Evolutionary conservation across 2,113 vertebrate species (phyloP).

Genomic region (Tinamus guttatus): DNA sequence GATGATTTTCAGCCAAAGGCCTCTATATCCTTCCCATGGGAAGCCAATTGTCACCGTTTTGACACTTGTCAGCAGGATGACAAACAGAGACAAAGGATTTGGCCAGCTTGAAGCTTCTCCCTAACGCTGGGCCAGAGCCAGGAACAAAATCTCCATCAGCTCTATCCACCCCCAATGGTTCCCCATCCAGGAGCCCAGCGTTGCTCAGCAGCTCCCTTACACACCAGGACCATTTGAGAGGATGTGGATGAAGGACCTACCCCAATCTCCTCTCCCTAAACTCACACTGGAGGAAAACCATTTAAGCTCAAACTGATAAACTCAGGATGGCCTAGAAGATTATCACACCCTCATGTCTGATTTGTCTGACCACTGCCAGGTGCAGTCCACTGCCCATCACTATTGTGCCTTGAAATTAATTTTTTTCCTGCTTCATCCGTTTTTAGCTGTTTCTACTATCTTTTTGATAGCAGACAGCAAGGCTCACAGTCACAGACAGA

Average conservation of each 20-base stretch:
- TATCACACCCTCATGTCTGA: background rate
- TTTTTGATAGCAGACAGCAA: background rate
- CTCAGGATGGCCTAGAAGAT: background rate
- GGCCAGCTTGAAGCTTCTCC: background rate
- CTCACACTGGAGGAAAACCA: background rate
- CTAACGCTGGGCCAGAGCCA: background rate
- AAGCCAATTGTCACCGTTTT: slow-evolving; percentile 16
- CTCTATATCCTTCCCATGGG: background rate
- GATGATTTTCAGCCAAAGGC: slow-evolving; percentile 10
- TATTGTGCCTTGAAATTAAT: background rate
- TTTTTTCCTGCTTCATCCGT: background rate
- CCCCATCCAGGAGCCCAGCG: background rate
- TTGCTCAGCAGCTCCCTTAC: background rate
- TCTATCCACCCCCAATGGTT: background rate
- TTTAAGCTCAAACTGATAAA: background rate
- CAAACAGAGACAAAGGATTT: background rate
- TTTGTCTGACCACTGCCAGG: background rate
- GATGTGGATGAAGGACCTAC: background rate
- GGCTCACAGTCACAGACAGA: background rate
- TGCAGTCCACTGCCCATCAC: background rate
- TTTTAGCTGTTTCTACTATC: background rate
- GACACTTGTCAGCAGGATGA: background rate
- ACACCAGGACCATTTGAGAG: background rate
- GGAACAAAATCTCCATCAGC: background rate
- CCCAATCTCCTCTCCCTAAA: background rate